Percentiles rank a stretch among this genome's conserved stretches.
These are phyloP conservation scores for Oxygymnocypris stewartii DNA, from an alignment of 2,113 vertebrate species.

Conservation along the genomic window DNA sequence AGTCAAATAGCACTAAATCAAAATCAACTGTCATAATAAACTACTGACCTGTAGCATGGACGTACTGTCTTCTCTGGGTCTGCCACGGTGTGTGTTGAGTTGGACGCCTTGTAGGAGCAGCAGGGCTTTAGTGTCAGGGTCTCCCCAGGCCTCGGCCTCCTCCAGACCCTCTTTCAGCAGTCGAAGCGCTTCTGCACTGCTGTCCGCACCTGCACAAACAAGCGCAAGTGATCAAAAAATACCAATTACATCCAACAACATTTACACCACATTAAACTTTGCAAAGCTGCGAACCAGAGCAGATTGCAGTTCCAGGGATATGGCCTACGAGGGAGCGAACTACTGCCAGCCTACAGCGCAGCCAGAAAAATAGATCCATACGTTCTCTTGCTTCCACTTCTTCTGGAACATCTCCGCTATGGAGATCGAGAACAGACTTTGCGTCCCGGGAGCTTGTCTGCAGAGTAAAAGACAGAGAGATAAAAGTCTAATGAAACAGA, in stretches of 20 bases:
- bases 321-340: conserved; percentile 74
- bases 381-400: conserved; percentile 75
- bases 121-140: conserved; percentile 80
- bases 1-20: conserved; percentile 35
- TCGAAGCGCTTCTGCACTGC: conserved; percentile 70
- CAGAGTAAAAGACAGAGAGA: conserved; percentile 16
- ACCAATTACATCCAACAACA: background rate
- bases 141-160: conserved; percentile 81
- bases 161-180: conserved; percentile 78
- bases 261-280: conserved; percentile 5
- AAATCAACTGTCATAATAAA: background rate
- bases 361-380: conserved; percentile 78
- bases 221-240: conserved; percentile 35
- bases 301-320: conserved; percentile 62
- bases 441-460: conserved; percentile 4
- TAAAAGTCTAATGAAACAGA: background rate
- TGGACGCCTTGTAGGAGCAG: conserved; percentile 81
- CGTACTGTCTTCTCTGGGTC: conserved; percentile 69
- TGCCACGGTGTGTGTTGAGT: conserved; percentile 79
- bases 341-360: conserved; percentile 78
- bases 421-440: background rate
- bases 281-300: conserved; percentile 61
- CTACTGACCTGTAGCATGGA: conserved; percentile 75
- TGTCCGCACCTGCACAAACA: conserved; percentile 64
- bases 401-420: conserved; percentile 57